These are phyloP conservation scores for Conops quadrifasciatus DNA, from an alignment of 2,888 invertebrate species.

Conservation along the genomic window DNA sequence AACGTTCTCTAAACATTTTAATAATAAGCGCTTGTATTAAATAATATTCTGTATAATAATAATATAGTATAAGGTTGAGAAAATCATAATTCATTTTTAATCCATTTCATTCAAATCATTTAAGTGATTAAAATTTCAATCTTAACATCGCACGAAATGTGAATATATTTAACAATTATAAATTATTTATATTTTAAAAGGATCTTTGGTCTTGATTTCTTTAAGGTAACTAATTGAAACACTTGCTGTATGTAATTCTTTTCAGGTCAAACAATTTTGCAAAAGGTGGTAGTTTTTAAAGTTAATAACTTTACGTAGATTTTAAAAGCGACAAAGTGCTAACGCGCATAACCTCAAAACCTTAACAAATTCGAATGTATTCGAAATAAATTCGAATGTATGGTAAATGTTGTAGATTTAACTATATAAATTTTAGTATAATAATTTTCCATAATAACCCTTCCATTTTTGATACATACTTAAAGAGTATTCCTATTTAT, in stretches of 20 bases:
- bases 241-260: background rate
- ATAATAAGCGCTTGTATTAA: too few relatives aligned
- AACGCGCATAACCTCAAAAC: constrained; percentile 12
- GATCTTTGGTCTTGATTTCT: constrained; percentile 4
- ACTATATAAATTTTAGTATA: constrained; percentile 1
- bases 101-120: too few relatives aligned
- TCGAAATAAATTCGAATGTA: constrained; percentile 15
- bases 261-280: background rate
- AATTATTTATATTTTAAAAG: background rate
- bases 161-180: too few relatives aligned
- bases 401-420: background rate
- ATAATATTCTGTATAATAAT: too few relatives aligned
- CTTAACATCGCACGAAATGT: too few relatives aligned
- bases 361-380: constrained; percentile 6
- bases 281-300: background rate
- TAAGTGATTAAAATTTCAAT: too few relatives aligned
- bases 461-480: background rate
- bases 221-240: constrained; percentile 10
- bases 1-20: too few relatives aligned
- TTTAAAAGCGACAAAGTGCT: background rate
- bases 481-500: background rate
- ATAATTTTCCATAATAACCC: background rate
- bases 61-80: too few relatives aligned
- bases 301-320: background rate
- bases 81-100: too few relatives aligned